Evolutionary conservation across 2,113 vertebrate genomes (phyloP), one percentile per base, ranked within the genome.

Genomic region (Cinclus cinclus): DNA sequence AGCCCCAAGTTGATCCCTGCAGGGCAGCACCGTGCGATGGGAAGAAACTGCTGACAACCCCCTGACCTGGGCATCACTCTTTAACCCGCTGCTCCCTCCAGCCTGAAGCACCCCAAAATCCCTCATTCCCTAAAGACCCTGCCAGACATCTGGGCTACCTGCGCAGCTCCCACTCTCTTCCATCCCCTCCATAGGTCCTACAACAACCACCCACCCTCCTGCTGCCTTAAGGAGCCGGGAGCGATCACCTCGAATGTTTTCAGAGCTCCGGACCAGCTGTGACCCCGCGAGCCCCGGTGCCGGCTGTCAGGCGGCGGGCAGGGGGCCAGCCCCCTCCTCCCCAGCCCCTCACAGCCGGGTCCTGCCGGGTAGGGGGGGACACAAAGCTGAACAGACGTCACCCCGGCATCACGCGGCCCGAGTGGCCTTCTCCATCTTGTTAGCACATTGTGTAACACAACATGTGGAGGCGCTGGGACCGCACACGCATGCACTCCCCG

Each of bases 361-460:
- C 91, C 89, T 85, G 41, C 82, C 10, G 15, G 56, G 12, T 37
- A 37, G 58, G 62, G 55, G 75, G 76, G 52, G 49, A 71, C 84
- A 74, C 49, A 87, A 42, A 95, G 81, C n/a, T 16, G 2, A 13
- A 80, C 83, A 93, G 96, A 97, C 94, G 90, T 97, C 96, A 97
- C 74, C 31, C 60, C 31, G 11, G 92, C 92, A 95, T 97, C 94
- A 92, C 92, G 89, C 80, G 77, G 91, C 4, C 95, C 79, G 71
- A 92, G 91, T 24, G 92, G 90, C 87, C 93, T 71, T 73, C 81
- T 85, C 91, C 97, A 96, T 97, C 90, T 97, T 96, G 95, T 95
- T 94, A 96, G 96, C 96, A 97, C 97, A 92, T 97, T 96, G 91
- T 88, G 96, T 92, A 96, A 97, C 94, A 92, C 96, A 75, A 65